Evolutionary conservation across 1,140 invertebrate genomes (phyloP).

Genomic region (Camponotus vicinus): DNA sequence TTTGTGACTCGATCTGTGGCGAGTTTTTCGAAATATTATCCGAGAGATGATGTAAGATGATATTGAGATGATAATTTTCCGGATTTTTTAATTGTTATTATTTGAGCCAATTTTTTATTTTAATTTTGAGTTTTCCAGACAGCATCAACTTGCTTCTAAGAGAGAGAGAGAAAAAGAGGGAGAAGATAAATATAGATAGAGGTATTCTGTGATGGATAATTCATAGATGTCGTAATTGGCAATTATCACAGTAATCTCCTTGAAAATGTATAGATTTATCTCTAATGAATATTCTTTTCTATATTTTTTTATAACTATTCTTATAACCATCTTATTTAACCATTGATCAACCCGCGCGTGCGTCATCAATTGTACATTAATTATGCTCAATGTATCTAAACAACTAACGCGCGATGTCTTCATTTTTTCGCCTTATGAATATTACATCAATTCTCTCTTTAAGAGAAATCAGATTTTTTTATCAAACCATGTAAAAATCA

Average conservation of each 20-base stretch:
- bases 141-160: too few relatives aligned
- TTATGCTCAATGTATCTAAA: constrained; percentile 8
- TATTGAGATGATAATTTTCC: too few relatives aligned
- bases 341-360: background rate
- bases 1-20: background rate
- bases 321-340: constrained; percentile 37
- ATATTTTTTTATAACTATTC: constrained; percentile 2
- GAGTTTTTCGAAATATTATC: too few relatives aligned
- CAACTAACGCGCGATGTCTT: background rate
- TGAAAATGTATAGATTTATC: constrained; percentile 37
- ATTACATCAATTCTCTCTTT: background rate
- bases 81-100: too few relatives aligned
- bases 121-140: too few relatives aligned
- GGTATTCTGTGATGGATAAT: constrained; percentile 24
- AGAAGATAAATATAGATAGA: constrained; percentile 1
- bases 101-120: too few relatives aligned
- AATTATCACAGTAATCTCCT: constrained; percentile 14
- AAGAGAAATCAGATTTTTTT: background rate
- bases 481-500: constrained; percentile 12
- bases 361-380: constrained; percentile 29
- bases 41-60: too few relatives aligned
- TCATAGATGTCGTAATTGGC: constrained; percentile 17
- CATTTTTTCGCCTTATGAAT: background rate
- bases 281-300: constrained; percentile 22
- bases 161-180: background rate